Percentiles rank a stretch among this genome's conserved stretches.
phyloP scores from a whole-genome alignment of 1,140 invertebrate species.

The Macrocentrus cingulum region DNA sequence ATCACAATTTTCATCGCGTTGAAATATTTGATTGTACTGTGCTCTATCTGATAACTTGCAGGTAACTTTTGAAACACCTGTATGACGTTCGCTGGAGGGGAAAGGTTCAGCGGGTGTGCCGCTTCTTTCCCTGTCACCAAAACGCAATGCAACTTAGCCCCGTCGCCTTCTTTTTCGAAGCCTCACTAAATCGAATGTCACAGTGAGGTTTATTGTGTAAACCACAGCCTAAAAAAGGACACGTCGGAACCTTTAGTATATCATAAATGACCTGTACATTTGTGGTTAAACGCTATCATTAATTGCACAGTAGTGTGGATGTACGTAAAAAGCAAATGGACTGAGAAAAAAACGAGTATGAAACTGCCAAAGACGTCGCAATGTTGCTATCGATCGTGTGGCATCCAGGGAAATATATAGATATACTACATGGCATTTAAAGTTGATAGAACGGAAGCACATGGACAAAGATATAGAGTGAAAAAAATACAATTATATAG shows the following conservation, averaged over 20 bases:
- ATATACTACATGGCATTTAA: too few relatives aligned
- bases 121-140: slow-evolving; percentile 43
- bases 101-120: slow-evolving; percentile 48
- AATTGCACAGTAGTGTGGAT: neutral
- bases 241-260: too few relatives aligned
- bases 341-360: too few relatives aligned
- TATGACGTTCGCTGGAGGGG: slow-evolving; percentile 53
- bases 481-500: too few relatives aligned
- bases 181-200: slow-evolving; percentile 1
- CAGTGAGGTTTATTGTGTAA: neutral
- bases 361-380: neutral
- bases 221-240: too few relatives aligned
- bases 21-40: neutral
- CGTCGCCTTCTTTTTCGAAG: slow-evolving; percentile 29
- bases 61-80: slow-evolving; percentile 49
- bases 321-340: too few relatives aligned
- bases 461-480: too few relatives aligned
- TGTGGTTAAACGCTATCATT: too few relatives aligned
- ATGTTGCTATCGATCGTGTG: slow-evolving; percentile 6
- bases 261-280: too few relatives aligned
- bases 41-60: slow-evolving; percentile 21
- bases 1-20: too few relatives aligned
- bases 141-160: slow-evolving; percentile 45
- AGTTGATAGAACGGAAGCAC: too few relatives aligned
- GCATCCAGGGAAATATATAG: too few relatives aligned